A percentile compares a stretch with the other conserved stretches of the same genome.
These are phyloP conservation scores for Leucozona laternaria DNA, from an alignment of 2,888 invertebrate genomes.

Conservation along the genomic window DNA sequence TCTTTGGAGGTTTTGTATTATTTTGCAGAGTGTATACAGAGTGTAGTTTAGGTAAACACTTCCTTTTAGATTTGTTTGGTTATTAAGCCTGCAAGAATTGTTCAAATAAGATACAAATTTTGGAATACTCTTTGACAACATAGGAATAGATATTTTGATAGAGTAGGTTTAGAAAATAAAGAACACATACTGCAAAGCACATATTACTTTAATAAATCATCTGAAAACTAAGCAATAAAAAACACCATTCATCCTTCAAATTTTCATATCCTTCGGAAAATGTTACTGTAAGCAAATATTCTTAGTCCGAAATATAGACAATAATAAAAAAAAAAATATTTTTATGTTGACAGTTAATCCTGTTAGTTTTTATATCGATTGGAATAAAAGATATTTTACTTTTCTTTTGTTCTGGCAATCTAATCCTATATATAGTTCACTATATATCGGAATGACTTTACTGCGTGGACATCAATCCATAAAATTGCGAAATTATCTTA, in stretches of 20 bases:
- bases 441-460: background rate
- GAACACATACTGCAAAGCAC: too few relatives aligned
- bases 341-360: background rate
- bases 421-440: background rate
- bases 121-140: too few relatives aligned
- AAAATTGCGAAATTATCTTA: constrained; percentile 1
- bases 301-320: background rate
- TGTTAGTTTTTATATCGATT: constrained; percentile 13
- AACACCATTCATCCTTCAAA: background rate
- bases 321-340: background rate
- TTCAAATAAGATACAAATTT: too few relatives aligned
- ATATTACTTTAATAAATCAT: background rate
- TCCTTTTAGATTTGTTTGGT: too few relatives aligned
- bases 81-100: too few relatives aligned
- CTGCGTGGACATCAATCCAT: background rate
- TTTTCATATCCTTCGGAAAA: background rate
- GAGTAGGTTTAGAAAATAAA: too few relatives aligned
- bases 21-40: too few relatives aligned
- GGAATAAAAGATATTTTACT: background rate
- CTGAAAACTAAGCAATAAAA: background rate
- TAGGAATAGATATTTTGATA: too few relatives aligned
- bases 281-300: background rate
- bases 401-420: background rate
- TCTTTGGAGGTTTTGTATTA: too few relatives aligned
- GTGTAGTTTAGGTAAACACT: too few relatives aligned